A percentile compares a stretch with the other conserved stretches of the same genome.
Evolutionary conservation across 2,888 invertebrate genomes (phyloP).

Genomic region (Ornithoptera priamus): DNA sequence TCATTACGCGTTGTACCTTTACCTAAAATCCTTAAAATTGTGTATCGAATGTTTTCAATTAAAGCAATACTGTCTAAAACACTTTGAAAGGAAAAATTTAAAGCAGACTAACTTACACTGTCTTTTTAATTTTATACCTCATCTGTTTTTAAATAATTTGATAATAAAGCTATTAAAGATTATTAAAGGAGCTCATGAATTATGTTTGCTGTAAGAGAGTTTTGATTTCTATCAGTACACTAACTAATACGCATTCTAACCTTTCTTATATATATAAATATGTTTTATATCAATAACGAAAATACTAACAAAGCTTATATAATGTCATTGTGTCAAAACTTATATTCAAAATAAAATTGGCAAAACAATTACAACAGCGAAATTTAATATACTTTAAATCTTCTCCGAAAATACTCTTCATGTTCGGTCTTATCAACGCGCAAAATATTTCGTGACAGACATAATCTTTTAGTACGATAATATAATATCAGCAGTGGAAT

Average conservation of each 20-base stretch:
- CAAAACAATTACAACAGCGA: not conserved
- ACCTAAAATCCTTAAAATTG: slow-evolving; percentile 26
- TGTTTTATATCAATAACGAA: too few relatives aligned
- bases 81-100: not conserved
- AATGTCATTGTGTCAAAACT: not conserved
- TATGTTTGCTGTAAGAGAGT: too few relatives aligned
- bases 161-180: too few relatives aligned
- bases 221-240: too few relatives aligned
- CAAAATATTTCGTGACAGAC: not conserved
- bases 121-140: too few relatives aligned
- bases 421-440: too few relatives aligned
- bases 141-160: too few relatives aligned
- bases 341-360: not conserved
- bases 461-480: not conserved
- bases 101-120: too few relatives aligned
- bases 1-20: slow-evolving; percentile 49
- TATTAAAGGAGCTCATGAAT: too few relatives aligned
- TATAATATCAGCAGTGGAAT: not conserved
- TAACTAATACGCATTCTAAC: too few relatives aligned
- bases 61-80: not conserved
- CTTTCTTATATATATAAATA: too few relatives aligned
- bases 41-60: slow-evolving; percentile 18
- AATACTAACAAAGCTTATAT: too few relatives aligned
- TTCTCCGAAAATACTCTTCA: not conserved
- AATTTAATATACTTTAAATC: not conserved